phyloP scores from a whole-genome alignment of 2,797 vertebrate genomes.

The Sebastes nivosus region DNA sequence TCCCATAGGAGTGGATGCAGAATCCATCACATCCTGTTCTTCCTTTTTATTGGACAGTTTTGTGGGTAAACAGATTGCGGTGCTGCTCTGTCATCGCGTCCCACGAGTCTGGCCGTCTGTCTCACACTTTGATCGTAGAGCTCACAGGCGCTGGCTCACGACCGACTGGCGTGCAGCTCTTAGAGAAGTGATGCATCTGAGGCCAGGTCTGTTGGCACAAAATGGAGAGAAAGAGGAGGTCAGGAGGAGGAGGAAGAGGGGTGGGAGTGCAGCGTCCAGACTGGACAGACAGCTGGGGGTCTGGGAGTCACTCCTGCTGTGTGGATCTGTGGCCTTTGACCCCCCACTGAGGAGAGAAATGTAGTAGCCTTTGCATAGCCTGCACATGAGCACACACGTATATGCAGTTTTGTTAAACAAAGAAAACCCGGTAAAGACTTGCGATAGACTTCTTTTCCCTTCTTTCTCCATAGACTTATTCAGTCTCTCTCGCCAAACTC shows the following conservation, averaged over 20 bases:
- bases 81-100: conserved; percentile 33
- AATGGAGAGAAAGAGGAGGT: neutral
- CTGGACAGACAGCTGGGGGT: conserved; percentile 6
- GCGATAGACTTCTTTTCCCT: too few relatives aligned
- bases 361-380: neutral
- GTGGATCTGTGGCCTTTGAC: conserved; percentile 29
- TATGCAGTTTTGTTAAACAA: conserved; percentile 3
- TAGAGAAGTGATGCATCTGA: neutral
- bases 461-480: too few relatives aligned
- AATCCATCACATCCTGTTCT: conserved; percentile 51
- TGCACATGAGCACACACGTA: neutral
- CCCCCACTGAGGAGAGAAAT: neutral
- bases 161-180: neutral
- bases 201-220: neutral
- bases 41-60: conserved; percentile 32
- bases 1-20: conserved; percentile 6
- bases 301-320: conserved; percentile 18
- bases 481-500: too few relatives aligned
- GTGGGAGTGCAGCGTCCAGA: neutral
- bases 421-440: too few relatives aligned
- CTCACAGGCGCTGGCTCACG: neutral
- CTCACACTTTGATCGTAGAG: conserved; percentile 33
- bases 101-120: conserved; percentile 21
- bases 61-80: conserved; percentile 50
- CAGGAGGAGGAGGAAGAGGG: neutral